phyloP scores from a whole-genome alignment of 2,888 invertebrate genomes.

The Aporophyla lueneburgensis region DNA sequence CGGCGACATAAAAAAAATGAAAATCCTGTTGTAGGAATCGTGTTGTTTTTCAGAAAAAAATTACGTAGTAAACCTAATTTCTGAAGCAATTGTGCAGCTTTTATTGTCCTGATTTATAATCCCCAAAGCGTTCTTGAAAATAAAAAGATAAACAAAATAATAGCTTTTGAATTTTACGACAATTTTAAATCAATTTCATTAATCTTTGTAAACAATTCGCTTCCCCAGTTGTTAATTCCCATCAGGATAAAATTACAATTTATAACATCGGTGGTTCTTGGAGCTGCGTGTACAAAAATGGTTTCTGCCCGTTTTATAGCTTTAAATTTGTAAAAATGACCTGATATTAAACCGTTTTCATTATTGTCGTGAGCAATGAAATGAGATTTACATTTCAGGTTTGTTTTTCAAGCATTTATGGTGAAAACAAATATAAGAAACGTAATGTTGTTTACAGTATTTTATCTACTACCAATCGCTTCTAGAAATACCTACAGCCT shows the following conservation, averaged over 20 bases:
- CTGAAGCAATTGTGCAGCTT: constrained; percentile 14
- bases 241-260: constrained; percentile 76
- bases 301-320: constrained; percentile 75
- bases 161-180: constrained; percentile 66
- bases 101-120: constrained; percentile 36
- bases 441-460: constrained; percentile 34
- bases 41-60: constrained; percentile 19
- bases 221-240: constrained; percentile 67
- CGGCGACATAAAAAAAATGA: constrained; percentile 35
- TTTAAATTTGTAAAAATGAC: constrained; percentile 74
- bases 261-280: constrained; percentile 65
- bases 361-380: constrained; percentile 59
- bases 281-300: constrained; percentile 79
- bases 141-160: constrained; percentile 51
- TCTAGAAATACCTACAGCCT: constrained; percentile 9
- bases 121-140: constrained; percentile 37
- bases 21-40: constrained; percentile 11
- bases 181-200: constrained; percentile 71
- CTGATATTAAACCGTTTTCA: constrained; percentile 56
- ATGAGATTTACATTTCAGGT: constrained; percentile 47
- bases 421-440: constrained; percentile 26
- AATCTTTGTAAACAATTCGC: constrained; percentile 69
- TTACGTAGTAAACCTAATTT: constrained; percentile 25
- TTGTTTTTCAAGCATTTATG: constrained; percentile 47
- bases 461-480: constrained; percentile 2